Percentiles rank a stretch among this genome's conserved stretches.
These are phyloP conservation scores for Acrobasis consociella DNA, from an alignment of 2,888 invertebrate species.

Conservation along the genomic window DNA sequence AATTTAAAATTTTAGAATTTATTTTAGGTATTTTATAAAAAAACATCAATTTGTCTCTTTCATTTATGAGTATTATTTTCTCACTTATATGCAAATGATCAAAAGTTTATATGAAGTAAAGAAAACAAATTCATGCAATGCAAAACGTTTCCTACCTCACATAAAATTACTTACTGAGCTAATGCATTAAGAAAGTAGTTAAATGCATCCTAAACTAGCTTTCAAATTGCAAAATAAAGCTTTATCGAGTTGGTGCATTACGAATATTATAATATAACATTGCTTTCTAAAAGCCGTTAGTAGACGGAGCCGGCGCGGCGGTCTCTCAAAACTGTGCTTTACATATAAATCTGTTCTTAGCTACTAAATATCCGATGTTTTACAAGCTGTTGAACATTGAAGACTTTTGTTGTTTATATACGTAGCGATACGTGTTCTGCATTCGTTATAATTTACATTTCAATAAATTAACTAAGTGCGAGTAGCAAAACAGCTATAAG, in stretches of 20 bases:
- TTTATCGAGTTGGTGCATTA: slow-evolving; percentile 1
- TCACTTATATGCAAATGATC: too few relatives aligned
- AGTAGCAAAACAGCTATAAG: too few relatives aligned
- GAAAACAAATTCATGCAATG: too few relatives aligned
- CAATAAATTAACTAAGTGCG: too few relatives aligned
- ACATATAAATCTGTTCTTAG: neutral
- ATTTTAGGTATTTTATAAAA: too few relatives aligned
- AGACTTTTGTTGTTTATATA: neutral
- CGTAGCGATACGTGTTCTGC: neutral
- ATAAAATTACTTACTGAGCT: too few relatives aligned
- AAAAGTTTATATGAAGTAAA: too few relatives aligned
- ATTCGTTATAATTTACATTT: too few relatives aligned
- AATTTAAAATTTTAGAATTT: too few relatives aligned
- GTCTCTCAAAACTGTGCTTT: slow-evolving; percentile 4
- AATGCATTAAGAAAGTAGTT: neutral
- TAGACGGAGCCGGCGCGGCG: neutral
- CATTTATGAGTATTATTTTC: too few relatives aligned
- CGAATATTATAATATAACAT: slow-evolving; percentile 1
- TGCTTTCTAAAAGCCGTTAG: slow-evolving; percentile 3
- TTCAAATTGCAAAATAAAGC: slow-evolving; percentile 2
- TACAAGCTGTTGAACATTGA: neutral
- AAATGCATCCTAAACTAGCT: neutral
- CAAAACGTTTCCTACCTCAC: too few relatives aligned
- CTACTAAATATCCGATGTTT: neutral
- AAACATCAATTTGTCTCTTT: too few relatives aligned